phyloP scores from a whole-genome alignment of 2,113 vertebrate species.

The Cephalopholis sonnerati region DNA sequence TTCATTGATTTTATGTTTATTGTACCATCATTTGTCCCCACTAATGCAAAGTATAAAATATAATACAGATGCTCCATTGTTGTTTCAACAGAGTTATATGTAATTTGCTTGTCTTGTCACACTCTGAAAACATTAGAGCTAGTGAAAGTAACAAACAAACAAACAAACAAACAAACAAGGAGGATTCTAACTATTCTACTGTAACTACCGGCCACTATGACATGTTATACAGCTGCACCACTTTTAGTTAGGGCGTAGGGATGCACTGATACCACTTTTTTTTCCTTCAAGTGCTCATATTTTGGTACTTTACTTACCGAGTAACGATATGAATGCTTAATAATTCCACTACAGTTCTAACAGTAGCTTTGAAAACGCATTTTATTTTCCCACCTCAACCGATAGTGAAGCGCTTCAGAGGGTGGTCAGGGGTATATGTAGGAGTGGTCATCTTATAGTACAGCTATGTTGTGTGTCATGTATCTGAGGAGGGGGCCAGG shows the following conservation, averaged over 20 bases:
- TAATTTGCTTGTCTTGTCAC: slow-evolving; percentile 3
- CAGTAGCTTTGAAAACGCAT: too few relatives aligned
- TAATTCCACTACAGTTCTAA: too few relatives aligned
- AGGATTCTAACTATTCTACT: slow-evolving; percentile 35
- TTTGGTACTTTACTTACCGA: too few relatives aligned
- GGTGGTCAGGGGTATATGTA: too few relatives aligned
- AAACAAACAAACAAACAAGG: slow-evolving; percentile 3
- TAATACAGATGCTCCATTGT: background rate
- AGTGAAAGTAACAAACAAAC: slow-evolving; percentile 9
- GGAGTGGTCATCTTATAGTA: too few relatives aligned
- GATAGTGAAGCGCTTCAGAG: too few relatives aligned
- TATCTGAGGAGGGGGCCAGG: too few relatives aligned
- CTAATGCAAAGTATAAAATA: background rate
- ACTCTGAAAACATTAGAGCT: background rate
- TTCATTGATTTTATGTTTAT: slow-evolving; percentile 14
- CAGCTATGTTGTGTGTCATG: too few relatives aligned
- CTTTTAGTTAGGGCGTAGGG: slow-evolving; percentile 17
- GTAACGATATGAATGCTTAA: too few relatives aligned
- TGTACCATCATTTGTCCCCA: background rate
- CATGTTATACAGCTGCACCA: slow-evolving; percentile 22
- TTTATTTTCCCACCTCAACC: too few relatives aligned
- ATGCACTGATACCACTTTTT: too few relatives aligned
- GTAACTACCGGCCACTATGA: slow-evolving; percentile 17
- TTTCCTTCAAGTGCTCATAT: too few relatives aligned
- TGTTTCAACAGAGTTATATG: background rate